Evolutionary conservation across 2,113 vertebrate species (phyloP), one percentile per base, ranked within the genome.

Genomic region (Zosterops japonicus): DNA sequence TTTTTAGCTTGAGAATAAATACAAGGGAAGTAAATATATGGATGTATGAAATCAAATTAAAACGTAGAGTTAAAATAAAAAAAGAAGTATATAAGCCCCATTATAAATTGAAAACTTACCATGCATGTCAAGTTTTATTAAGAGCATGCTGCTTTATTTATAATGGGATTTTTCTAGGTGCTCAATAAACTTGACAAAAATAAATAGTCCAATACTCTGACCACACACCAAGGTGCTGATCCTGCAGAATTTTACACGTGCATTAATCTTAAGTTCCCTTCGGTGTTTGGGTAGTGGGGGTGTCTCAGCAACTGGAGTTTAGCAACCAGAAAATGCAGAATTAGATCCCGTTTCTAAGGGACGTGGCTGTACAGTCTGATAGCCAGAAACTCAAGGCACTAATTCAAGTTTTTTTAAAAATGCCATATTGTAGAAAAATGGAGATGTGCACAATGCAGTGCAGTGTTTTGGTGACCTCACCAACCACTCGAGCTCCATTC

Each of bases 171-270:
- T 94, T 95, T 71, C 65, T 67, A 52, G 52, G 71, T 88, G 15
- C 44, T 90, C 87, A 82, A 89, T 92, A 89, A 90, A 95, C 72
- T 78, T 82, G 93, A 83, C 86, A 92, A 35, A 92, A 94, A 75
- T 74, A 77, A 90, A 65, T 63, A 86, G 68, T 24, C 55, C 59
- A 57, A 2, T 67, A 59, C n/a, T 68, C 68, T 17, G 28, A 94
- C 83, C 76, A 65, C 65, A 15, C 57, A 75, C 57, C 44, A 36
- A 71, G 88, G 41, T 81, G 88, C 94, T 93, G 88, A 89, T 81
- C 44, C 52, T 8, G 7, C 52, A 56, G 16, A 90, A 78, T 87
- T 46, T 68, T 78, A 7, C 8, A 31, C 2, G 0, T 49, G 17
- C 41, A 7, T 95, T 94, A 47, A 93, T 88, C 85, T 86, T 80